Evolutionary conservation across 2,888 invertebrate genomes (phyloP).

Genomic region (Dasypolia templi): DNA sequence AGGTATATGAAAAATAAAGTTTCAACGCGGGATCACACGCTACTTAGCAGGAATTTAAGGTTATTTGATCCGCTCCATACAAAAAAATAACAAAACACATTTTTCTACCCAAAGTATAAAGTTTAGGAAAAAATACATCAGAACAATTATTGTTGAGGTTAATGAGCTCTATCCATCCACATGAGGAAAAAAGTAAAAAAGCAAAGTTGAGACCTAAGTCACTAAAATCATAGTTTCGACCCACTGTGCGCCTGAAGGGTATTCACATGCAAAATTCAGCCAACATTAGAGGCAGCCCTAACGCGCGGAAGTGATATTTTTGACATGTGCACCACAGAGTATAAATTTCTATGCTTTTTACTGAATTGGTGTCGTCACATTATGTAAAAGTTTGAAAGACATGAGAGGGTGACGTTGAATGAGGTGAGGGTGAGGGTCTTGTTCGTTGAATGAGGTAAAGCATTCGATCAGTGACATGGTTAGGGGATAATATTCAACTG

Average conservation of each 20-base stretch:
- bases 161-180: no score
- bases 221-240: no score
- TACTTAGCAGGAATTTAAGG: no score
- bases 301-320: slow-evolving; percentile 87
- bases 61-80: no score
- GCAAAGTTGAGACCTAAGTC: no score
- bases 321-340: slow-evolving; percentile 77
- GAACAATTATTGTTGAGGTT: no score
- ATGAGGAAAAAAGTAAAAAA: no score
- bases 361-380: slow-evolving; percentile 68
- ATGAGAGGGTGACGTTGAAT: slow-evolving; percentile 42
- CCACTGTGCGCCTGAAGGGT: slow-evolving; percentile 76
- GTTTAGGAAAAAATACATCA: no score
- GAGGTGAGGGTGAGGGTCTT: slow-evolving; percentile 33
- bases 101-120: no score
- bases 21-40: no score
- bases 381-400: slow-evolving; percentile 64
- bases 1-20: no score
- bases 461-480: slow-evolving; percentile 24
- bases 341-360: slow-evolving; percentile 67
- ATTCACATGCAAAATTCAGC: slow-evolving; percentile 88
- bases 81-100: no score
- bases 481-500: slow-evolving; percentile 5
- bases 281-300: slow-evolving; percentile 83
- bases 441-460: slow-evolving; percentile 50